Percentiles rank a stretch among this genome's conserved stretches.
phyloP scores from a whole-genome alignment of 2,888 invertebrate species.

The Hylaea fasciaria region DNA sequence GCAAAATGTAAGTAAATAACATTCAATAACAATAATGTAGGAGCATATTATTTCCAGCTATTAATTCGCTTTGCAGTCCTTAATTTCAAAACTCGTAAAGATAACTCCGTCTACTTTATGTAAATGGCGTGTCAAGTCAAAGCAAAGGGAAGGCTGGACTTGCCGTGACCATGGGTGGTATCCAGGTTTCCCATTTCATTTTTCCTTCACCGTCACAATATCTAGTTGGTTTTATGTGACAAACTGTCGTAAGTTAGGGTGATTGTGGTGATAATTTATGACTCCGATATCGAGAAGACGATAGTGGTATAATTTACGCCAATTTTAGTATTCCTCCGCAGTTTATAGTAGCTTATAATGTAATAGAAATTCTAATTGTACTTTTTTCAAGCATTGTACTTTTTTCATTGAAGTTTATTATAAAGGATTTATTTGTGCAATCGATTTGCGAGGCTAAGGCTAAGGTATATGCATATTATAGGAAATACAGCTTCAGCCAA shows the following conservation, averaged over 20 bases:
- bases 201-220: constrained; percentile 30
- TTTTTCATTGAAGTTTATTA: no score
- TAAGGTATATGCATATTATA: not conserved
- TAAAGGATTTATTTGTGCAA: not conserved
- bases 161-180: constrained; percentile 40
- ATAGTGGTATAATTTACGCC: constrained; percentile 24
- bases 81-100: not conserved
- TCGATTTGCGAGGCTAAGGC: not conserved
- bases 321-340: constrained; percentile 15
- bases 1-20: no score
- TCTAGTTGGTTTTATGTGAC: constrained; percentile 37
- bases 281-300: constrained; percentile 23
- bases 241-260: constrained; percentile 28
- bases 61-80: not conserved
- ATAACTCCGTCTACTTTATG: constrained; percentile 26
- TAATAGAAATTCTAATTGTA: constrained; percentile 7
- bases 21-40: no score
- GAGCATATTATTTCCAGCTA: no score
- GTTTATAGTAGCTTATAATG: constrained; percentile 9
- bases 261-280: constrained; percentile 34
- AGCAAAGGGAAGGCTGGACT: constrained; percentile 28
- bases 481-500: not conserved
- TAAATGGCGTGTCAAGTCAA: constrained; percentile 35
- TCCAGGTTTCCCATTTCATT: constrained; percentile 36
- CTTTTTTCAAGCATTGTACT: no score